Evolutionary conservation across 2,113 vertebrate species (phyloP).

Genomic region (Agapornis roseicollis): DNA sequence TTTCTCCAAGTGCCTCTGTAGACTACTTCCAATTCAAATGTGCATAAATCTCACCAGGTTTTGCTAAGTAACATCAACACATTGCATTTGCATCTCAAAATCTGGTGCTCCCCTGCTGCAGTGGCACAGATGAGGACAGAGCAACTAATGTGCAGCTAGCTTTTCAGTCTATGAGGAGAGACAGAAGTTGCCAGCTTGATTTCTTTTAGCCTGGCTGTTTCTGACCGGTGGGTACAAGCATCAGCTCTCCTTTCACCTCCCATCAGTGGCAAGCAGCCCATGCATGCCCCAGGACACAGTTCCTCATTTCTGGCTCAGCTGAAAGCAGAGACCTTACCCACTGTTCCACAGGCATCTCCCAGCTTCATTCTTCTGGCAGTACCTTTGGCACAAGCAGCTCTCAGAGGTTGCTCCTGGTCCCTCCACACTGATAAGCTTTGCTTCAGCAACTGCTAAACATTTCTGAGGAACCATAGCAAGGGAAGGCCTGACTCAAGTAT

Average conservation of each 20-base stretch:
- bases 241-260: neutral
- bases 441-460: neutral
- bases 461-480: fast-evolving
- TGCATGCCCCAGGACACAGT: fast-evolving
- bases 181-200: neutral
- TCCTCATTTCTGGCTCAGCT: neutral
- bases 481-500: fast-evolving
- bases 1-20: neutral
- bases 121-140: fast-evolving
- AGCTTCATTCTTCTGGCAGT: fast-evolving
- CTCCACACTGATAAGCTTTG: fast-evolving
- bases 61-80: fast-evolving
- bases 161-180: neutral
- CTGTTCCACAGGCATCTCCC: fast-evolving
- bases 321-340: neutral
- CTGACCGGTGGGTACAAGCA: neutral
- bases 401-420: neutral
- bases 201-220: neutral
- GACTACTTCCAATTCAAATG: fast-evolving
- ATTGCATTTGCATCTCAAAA: neutral
- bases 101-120: fast-evolving
- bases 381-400: neutral
- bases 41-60: fast-evolving
- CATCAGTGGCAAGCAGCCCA: fast-evolving
- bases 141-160: neutral